Evolutionary conservation across 2,797 vertebrate species (phyloP), one percentile per base, ranked within the genome.

Genomic region (Merluccius polli): DNA sequence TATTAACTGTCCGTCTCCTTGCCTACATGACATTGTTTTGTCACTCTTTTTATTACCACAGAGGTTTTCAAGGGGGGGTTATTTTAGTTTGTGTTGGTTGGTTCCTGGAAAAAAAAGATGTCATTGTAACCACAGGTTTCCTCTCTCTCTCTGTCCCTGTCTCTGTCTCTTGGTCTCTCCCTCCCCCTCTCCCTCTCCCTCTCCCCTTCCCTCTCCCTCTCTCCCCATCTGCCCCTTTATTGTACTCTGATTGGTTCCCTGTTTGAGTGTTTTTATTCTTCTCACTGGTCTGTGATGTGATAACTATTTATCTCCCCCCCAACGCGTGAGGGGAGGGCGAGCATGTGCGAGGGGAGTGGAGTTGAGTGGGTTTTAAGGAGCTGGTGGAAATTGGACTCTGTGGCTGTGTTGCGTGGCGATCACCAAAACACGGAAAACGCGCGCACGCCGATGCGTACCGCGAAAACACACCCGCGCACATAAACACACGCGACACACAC

Each of bases 271-370:
- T 76, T 31, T 72, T 72, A 9, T 44, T 11, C 38, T 36, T 73
- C 35, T 78, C 77, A 32, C 75, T 52, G 44, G 44, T 52, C 44
- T 83, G 75, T 79, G 78, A 80, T 83, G 82, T 79, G 79, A 90
- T 90, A 89, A 90, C 91, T 90, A 92, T 92, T 87, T 89, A 90
- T 91, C 86, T 88, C 78, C 70, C n/a, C n/a, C n/a, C n/a, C n/a
- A n/a, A n/a, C n/a, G n/a, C n/a, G n/a, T n/a, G n/a, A n/a, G n/a
- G n/a, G n/a, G 41, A 32, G 32, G 10, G 67, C 30, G 21, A 27
- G 24, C 30, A 13, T 29, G 35, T 0, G 44, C 77, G 78, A 70
- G 71, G 71, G 72, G 73, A 69, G 75, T 72, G 79, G 82, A 86
- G 87, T 84, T 81, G 73, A 21, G 21, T 30, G n/a, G 70, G 1